phyloP scores from a whole-genome alignment of 92 coral and sea anemone genomes.

The Umimayanthus kanabou region DNA sequence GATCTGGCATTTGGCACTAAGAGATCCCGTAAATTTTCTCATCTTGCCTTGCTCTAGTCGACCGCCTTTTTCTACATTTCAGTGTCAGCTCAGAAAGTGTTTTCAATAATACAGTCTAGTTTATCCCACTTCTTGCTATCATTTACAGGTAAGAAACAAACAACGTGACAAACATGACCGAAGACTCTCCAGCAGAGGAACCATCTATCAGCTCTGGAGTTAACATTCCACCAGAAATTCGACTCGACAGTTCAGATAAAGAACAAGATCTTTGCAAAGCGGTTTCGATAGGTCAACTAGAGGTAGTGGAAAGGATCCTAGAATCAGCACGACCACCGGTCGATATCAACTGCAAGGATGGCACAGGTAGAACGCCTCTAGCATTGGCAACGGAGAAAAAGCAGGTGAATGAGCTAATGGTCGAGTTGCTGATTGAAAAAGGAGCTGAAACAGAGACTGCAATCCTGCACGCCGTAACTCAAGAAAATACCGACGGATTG shows the following conservation, averaged over 20 bases:
- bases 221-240: background rate
- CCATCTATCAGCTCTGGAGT: background rate
- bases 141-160: background rate
- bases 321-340: background rate
- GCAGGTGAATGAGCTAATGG: background rate
- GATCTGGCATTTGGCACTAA: no score
- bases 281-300: background rate
- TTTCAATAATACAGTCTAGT: no score
- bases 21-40: no score
- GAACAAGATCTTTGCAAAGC: background rate
- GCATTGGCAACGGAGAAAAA: background rate
- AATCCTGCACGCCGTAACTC: background rate
- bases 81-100: no score
- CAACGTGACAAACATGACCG: background rate
- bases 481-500: background rate
- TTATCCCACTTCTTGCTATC: background rate
- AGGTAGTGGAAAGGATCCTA: background rate
- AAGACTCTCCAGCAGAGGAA: background rate
- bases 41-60: no score
- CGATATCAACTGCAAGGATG: background rate
- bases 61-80: no score
- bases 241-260: background rate
- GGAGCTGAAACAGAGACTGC: background rate
- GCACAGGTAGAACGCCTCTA: background rate
- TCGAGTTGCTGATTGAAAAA: background rate